These are phyloP conservation scores for Polyommatus iphigenia DNA, from an alignment of 2,888 invertebrate genomes.

Conservation along the genomic window DNA sequence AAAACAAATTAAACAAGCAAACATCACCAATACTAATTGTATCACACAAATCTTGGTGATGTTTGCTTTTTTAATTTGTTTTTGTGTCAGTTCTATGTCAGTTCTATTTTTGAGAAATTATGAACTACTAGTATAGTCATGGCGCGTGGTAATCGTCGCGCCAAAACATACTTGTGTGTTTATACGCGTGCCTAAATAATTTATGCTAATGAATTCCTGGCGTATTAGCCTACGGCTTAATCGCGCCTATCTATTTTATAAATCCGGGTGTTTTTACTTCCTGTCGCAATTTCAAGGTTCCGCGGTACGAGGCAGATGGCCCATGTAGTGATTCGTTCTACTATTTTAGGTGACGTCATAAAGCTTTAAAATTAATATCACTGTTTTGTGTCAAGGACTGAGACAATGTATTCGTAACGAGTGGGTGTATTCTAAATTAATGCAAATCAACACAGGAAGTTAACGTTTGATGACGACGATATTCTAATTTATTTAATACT, in stretches of 20 bases:
- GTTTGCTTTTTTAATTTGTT: too few species aligned
- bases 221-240: conserved; percentile 5
- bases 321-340: conserved; percentile 25
- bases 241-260: conserved; percentile 7
- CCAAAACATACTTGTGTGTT: background rate
- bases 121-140: too few species aligned
- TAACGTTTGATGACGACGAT: background rate
- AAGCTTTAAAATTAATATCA: conserved; percentile 6
- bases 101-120: too few species aligned
- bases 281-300: conserved; percentile 27
- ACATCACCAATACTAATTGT: too few species aligned
- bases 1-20: too few species aligned
- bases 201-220: conserved; percentile 19
- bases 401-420: conserved; percentile 1
- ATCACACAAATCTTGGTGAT: too few species aligned
- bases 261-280: conserved; percentile 29
- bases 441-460: background rate
- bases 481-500: background rate
- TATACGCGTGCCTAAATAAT: background rate
- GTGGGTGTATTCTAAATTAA: background rate
- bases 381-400: conserved; percentile 27
- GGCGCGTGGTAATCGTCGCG: background rate
- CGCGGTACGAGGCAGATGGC: conserved; percentile 26
- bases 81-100: too few species aligned
- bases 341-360: conserved; percentile 1